Evolutionary conservation across 2,888 invertebrate species (phyloP), one percentile per base, ranked within the genome.

Genomic region (Sthenelais limicola): DNA sequence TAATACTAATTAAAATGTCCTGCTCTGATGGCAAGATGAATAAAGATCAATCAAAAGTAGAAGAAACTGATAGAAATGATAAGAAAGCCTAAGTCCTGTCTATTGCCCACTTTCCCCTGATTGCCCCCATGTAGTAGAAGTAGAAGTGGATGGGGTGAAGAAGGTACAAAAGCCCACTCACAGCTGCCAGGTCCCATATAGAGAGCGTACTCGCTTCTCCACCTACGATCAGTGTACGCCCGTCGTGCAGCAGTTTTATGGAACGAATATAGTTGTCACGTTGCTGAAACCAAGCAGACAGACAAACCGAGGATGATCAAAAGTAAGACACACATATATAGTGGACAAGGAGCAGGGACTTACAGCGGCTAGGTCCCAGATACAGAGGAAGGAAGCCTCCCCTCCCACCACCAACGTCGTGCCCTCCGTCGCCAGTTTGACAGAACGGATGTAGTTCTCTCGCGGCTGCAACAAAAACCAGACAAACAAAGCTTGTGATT

Each of bases 381-480:
- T 96, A 73, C 96, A 95, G 78, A 98, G 91, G 84, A 95, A 96
- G 80, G 94, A 94, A 54, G 97, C 97, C 89, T 98, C 98, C 9
- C 98, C 98, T 68, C 98, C 98, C 71, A 98, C 98, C 80, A 98
- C 94, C 73, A 98, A 89, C 66, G 97, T 97, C 72, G 96, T 91
- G 0, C 96, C 96, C 88, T 98, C 98, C 76, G 87, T 95, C 73
- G 98, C 90, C 35, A 98, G 91, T 89, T 98, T 98, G 80, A 98
- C 97, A 33, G 97, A 97, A 76, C 97, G 91, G 81, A 98, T 97
- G 90, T 98, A 98, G 90, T 96, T 97, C 88, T 98, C 97, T 68
- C 96, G 90, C 92, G 97, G 96, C 92, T 93, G 89, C 9, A 84
- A 82, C 58, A 79, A n/a, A n/a, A n/a, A n/a, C n/a, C n/a, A n/a